Percentiles rank a stretch among this genome's conserved stretches.
Evolutionary conservation across 2,888 invertebrate species (phyloP).

Genomic region (Tetragnatha montana): DNA sequence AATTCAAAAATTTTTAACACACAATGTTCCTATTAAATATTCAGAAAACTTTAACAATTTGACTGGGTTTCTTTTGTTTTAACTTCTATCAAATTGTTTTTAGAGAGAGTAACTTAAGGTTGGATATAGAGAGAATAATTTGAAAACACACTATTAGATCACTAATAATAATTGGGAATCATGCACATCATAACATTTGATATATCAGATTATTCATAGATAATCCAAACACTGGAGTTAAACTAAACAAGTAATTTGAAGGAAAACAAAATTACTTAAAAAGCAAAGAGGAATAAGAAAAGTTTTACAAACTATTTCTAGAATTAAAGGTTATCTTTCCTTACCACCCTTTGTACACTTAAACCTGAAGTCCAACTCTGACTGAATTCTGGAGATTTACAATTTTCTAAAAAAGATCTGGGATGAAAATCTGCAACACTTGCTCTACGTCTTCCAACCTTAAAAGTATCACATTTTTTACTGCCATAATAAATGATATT

Average conservation of each 20-base stretch:
- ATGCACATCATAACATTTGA: too few species aligned
- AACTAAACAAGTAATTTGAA: too few species aligned
- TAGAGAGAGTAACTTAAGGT: background rate
- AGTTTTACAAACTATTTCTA: background rate
- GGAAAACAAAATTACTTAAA: too few species aligned
- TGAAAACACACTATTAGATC: too few species aligned
- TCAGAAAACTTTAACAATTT: too few species aligned
- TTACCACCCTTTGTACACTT: conserved; percentile 47
- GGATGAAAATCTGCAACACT: conserved; percentile 67
- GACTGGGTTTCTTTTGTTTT: background rate
- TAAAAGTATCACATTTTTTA: background rate
- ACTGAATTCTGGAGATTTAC: conserved; percentile 50
- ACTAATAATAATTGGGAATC: too few species aligned
- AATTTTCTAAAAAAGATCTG: conserved; percentile 44
- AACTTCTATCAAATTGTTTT: background rate
- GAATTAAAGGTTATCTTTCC: background rate
- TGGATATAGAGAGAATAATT: background rate
- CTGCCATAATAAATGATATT: background rate
- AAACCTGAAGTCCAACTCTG: conserved; percentile 61
- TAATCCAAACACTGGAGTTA: too few species aligned
- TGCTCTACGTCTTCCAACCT: conserved; percentile 63
- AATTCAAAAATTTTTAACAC: too few species aligned
- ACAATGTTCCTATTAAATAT: too few species aligned
- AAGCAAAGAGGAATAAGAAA: background rate
- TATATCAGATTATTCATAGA: too few species aligned